phyloP scores from a whole-genome alignment of 2,797 vertebrate species.

The Lepus townsendii region DNA sequence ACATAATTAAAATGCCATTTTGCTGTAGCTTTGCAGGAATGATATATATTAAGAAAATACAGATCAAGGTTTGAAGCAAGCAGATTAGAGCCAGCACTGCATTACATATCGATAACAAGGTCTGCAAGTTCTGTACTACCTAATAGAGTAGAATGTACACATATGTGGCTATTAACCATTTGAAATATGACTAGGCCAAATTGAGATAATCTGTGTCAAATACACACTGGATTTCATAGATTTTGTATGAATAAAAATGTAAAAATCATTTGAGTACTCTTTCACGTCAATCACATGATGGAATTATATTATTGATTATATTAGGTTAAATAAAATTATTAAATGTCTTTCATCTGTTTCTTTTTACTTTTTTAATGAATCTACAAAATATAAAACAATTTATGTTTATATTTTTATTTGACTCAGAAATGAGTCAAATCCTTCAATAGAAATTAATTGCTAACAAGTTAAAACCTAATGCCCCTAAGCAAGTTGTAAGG shows the following conservation, averaged over 20 bases:
- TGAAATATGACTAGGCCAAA: background rate
- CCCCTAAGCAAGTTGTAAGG: constrained; percentile 17
- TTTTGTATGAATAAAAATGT: background rate
- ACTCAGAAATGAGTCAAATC: background rate
- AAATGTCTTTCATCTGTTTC: background rate
- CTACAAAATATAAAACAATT: background rate
- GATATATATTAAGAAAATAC: background rate
- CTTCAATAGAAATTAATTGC: background rate
- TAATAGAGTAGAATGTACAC: background rate
- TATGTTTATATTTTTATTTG: background rate
- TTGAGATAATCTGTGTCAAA: background rate
- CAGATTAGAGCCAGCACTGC: background rate
- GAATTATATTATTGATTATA: background rate
- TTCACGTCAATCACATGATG: background rate
- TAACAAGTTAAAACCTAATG: background rate
- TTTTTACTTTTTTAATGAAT: constrained; percentile 3
- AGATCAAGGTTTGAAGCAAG: background rate
- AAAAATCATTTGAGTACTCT: background rate
- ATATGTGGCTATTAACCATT: background rate
- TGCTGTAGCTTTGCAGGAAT: background rate
- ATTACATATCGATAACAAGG: background rate
- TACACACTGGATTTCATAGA: background rate
- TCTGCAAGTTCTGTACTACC: background rate
- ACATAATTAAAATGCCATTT: background rate
- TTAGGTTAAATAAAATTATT: background rate